Evolutionary conservation across 2,113 vertebrate species (phyloP), one percentile per base, ranked within the genome.

Genomic region (Rhinolophus sinicus): DNA sequence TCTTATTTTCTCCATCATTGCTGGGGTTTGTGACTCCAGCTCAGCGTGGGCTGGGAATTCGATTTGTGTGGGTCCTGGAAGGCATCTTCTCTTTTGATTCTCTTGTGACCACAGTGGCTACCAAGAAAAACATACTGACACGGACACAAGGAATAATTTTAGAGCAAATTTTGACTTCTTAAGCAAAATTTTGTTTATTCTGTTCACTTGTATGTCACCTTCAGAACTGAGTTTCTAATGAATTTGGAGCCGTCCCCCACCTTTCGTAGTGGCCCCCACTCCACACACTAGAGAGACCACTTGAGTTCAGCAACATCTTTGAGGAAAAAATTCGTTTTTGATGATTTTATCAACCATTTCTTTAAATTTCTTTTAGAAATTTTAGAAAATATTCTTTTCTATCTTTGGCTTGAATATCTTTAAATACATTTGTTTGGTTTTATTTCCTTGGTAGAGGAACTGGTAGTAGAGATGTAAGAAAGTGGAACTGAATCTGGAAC

Each of bases 401-500:
- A 28, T 90, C 30, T 44, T 54, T 77, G 28, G 6, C 15, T 54
- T 73, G 16, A 84, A 19, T 47, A 30, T 70, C 50, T 60, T 88
- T 88, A 80, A 83, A 47, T 75, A 70, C n/a, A 50, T 96, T 65
- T 88, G 18, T 88, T 93, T 95, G 38, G 2, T 83, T 95, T 90
- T 93, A 33, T 91, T 91, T 87, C 22, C 38, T 83, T 30, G 35
- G 81, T 80, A 62, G 88, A 72, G 54, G 81, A 83, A 73, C 7
- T 58, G 30, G 6, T 72, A 73, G 14, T n/a, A 33, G 15, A 90
- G 19, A 65, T 72, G 15, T n/a, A 38, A 64, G 35, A 56, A 76
- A 89, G 28, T 24, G 69, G 77, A 85, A 56, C 9, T 26, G 62
- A 70, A 21, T 69, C 90, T 22, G 67, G 24, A 54, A 40, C 40